Base-by-base conservation (phyloP, 2,797 vertebrate genomes). In the Falco cherrug region DNA sequence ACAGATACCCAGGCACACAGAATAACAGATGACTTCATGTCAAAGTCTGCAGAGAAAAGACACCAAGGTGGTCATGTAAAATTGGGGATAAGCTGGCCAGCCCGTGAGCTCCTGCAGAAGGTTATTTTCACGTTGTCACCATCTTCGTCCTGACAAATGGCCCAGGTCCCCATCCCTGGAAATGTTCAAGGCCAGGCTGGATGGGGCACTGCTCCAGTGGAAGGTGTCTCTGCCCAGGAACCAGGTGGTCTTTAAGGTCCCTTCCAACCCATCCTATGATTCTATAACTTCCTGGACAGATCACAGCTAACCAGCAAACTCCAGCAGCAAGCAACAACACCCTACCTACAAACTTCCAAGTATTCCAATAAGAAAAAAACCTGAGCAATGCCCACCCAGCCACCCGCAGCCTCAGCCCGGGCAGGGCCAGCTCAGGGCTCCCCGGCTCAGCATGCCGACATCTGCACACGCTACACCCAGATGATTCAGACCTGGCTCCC, bases 11-110 rank as follows among this genome's bases (percentile, higher is more conserved):
- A 22, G 47, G 39, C n/a, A 13, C 3, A 14, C 1, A 33, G 80
- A 43, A 5, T 11, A 31, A 22, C 3, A 31, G 10, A 21, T 5
- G 20, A 19, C 28, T 28, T 33, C 1, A 45, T 3, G 28, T 12
- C 43, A 17, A 8, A 41, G 50, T 11, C 35, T 15, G 22, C 61
- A 24, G 41, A 41, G 33, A 33, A 63, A 10, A 39, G 35, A 6
- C 1, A 3, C 19, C 1, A 0, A 3, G 26, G 22, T 6, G 19
- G 22, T 28, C n/a, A 5, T 0, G 4, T 13, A 19, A 19, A 17
- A 5, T 1, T 1, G 11, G 56, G 13, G 35, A 4, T 4, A 5
- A 76, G 50, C 8, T 1, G 7, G 9, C 31, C 56, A 22, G 20
- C 12, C 64, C 1, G 2, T 1, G 3, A 74, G 63, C 33, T 83